Percentiles rank a stretch among this genome's conserved stretches.
Conservation (phyloP, 2,888 invertebrate species). For the Nomada ruficornis region DNA sequence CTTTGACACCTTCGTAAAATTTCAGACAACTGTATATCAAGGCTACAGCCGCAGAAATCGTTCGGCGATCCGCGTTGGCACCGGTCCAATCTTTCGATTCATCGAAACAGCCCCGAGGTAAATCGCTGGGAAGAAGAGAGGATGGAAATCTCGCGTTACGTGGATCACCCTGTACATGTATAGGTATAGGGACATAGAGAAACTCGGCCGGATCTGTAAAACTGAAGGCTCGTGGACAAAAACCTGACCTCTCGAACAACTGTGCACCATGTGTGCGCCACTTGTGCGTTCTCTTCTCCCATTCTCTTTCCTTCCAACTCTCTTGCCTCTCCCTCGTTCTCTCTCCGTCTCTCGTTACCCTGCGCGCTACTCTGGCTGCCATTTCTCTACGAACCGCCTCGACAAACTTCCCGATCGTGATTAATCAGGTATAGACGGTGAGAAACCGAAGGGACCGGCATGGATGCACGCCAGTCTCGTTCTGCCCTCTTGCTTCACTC, state of each 20-base stretch:
- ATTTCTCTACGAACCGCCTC: slow-evolving; percentile 40
- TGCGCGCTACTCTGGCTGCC: slow-evolving; percentile 16
- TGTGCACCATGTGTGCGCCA: slow-evolving; percentile 84
- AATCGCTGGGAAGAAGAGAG: slow-evolving; percentile 1
- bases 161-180: slow-evolving; percentile 48
- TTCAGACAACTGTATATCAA: background rate
- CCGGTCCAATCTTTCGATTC: background rate
- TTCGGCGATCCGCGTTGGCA: background rate
- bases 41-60: background rate
- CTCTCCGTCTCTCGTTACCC: slow-evolving; percentile 18
- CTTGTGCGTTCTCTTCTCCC: slow-evolving; percentile 78
- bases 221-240: slow-evolving; percentile 81
- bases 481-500: background rate
- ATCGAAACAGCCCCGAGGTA: background rate
- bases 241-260: slow-evolving; percentile 84
- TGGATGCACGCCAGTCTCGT: background rate
- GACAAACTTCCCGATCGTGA: slow-evolving; percentile 45
- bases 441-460: slow-evolving; percentile 2
- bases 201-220: slow-evolving; percentile 78
- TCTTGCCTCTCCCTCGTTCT: slow-evolving; percentile 28
- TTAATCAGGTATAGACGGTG: slow-evolving; percentile 54
- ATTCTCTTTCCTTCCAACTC: slow-evolving; percentile 61
- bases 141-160: slow-evolving; percentile 45
- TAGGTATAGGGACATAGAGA: slow-evolving; percentile 56
- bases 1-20: background rate